Base-by-base conservation (phyloP, 2,797 vertebrate genomes). In the Scolopax rusticola region DNA sequence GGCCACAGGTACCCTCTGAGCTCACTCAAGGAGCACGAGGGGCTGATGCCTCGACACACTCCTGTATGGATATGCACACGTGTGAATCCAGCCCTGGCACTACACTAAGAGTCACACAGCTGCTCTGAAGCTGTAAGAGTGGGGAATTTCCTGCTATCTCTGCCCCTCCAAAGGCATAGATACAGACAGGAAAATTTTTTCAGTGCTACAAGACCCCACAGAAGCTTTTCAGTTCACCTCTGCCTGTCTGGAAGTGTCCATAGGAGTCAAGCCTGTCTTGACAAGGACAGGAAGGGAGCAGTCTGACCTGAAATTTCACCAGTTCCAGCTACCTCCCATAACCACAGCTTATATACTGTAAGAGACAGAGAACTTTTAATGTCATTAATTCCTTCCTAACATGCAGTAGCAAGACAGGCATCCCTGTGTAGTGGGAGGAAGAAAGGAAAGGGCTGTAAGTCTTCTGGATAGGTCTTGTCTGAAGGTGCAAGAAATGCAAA, bases 1-100 rank as follows among this genome's bases (percentile, higher is more conserved):
- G 87, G 73, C 40, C 74, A 83, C 38, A 65, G 17, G 18, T 2
- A 12, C 33, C 23, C 25, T 74, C 17, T 11, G 19, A 65, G 60
- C 50, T 60, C 45, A 67, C 5, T 16, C 19, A 57, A 78, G 50
- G 8, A 70, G 41, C 19, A 69, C 11, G 0, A 3, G 11, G 65
- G 23, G 12, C 43, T 57, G 32, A 30, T 25, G 28, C 32, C n/a
- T 41, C 1, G 0, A 24, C 56, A 68, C 25, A 6, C 4, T 3
- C 30, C 40, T 10, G 3, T 25, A 21, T 20, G 15, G 2, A 5
- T 10, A 40, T 2, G 12, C 2, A 40, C 1, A 1, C 0, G 0
- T 2, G 7, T 16, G 41, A 32, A 60, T 21, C 30, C 19, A 45
- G 12, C 6, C 14, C 15, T 33, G 45, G 59, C 63, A 48, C 33